phyloP scores from a whole-genome alignment of 1,140 invertebrate species.

The Aphelenchoides fujianensis region DNA sequence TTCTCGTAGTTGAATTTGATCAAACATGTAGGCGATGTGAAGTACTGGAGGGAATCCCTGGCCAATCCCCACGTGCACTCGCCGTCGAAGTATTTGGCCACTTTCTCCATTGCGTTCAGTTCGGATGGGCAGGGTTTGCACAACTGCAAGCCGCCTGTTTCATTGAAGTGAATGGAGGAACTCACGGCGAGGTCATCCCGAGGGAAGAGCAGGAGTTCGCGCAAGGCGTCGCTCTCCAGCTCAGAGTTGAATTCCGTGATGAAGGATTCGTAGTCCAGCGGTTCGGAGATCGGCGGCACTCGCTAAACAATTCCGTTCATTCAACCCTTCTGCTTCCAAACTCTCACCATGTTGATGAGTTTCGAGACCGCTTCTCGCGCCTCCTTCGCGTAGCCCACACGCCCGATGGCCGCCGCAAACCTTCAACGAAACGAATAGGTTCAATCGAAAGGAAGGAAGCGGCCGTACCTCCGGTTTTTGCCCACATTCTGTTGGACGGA shows the following conservation, averaged over 20 bases:
- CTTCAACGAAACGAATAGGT: slow-evolving; percentile 22
- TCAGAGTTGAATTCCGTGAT: slow-evolving; percentile 45
- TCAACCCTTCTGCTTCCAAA: not conserved
- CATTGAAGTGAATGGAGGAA: not conserved
- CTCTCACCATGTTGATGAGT: slow-evolving; percentile 37
- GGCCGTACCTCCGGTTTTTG: too few species aligned
- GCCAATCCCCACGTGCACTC: not conserved
- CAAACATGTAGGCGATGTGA: slow-evolving; percentile 39
- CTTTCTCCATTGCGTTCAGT: not conserved
- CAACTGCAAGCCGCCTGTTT: not conserved
- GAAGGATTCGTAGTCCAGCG: slow-evolving; percentile 48
- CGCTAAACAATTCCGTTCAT: slow-evolving; percentile 34
- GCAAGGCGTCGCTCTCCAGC: slow-evolving; percentile 38
- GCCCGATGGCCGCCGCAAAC: slow-evolving; percentile 44
- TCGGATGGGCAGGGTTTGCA: slow-evolving; percentile 17
- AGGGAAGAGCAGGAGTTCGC: slow-evolving; percentile 45
- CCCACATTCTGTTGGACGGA: too few species aligned
- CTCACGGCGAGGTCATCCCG: slow-evolving; percentile 40
- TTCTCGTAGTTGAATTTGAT: slow-evolving; percentile 44
- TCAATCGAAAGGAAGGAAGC: too few species aligned
- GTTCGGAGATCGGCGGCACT: slow-evolving; percentile 33
- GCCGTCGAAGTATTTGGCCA: not conserved
- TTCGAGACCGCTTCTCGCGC: slow-evolving; percentile 46
- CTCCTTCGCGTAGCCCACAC: slow-evolving; percentile 42
- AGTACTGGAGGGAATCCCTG: slow-evolving; percentile 38